phyloP scores from a whole-genome alignment of 2,113 vertebrate species.

The Actenoides hombroni region DNA sequence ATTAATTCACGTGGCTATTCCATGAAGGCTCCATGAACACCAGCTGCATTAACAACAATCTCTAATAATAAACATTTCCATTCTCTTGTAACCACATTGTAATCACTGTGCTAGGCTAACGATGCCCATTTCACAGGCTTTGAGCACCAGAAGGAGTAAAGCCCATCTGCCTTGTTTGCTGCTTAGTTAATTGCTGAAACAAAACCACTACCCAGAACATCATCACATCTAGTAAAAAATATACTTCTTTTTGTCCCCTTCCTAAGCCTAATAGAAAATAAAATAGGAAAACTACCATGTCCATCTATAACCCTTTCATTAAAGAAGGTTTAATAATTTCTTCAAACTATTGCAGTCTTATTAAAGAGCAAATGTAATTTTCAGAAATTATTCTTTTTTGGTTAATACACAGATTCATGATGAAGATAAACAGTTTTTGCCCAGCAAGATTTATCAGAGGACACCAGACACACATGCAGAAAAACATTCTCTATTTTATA shows the following conservation, averaged over 20 bases:
- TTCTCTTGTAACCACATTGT: not conserved
- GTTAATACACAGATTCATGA: not conserved
- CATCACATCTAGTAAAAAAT: not conserved
- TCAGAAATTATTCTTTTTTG: not conserved
- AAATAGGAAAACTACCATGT: not conserved
- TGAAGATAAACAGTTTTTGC: not conserved
- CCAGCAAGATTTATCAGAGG: not conserved
- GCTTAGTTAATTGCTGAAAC: not conserved
- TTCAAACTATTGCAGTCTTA: not conserved
- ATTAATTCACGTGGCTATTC: not conserved
- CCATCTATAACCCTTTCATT: not conserved
- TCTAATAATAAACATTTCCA: not conserved
- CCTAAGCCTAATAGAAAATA: not conserved
- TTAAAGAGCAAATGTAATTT: not conserved
- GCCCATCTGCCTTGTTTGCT: not conserved
- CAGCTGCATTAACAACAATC: not conserved
- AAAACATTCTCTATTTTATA: not conserved
- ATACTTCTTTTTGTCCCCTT: not conserved
- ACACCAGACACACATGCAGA: not conserved
- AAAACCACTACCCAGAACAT: not conserved
- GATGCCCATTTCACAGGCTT: not conserved
- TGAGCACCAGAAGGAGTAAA: constrained; percentile 2
- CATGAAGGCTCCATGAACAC: not conserved
- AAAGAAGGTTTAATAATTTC: not conserved
- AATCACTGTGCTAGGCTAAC: not conserved